These are phyloP conservation scores for Ia io DNA, from an alignment of 2,113 vertebrate genomes.

Conservation along the genomic window DNA sequence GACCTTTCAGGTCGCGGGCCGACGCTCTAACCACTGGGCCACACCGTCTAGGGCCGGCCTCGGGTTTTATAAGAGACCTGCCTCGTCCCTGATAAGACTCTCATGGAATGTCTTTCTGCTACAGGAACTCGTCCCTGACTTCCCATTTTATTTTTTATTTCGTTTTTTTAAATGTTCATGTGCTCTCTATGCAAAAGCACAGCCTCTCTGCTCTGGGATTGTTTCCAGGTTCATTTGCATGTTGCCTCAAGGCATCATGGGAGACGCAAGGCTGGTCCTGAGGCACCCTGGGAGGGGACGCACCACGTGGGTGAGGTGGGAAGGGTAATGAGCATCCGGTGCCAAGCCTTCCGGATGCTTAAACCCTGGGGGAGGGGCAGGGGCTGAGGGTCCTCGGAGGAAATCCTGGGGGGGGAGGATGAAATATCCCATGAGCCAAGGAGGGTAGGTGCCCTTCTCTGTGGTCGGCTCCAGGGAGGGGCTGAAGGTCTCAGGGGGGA, in stretches of 20 bases:
- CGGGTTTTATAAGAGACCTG: background rate
- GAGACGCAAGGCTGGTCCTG: background rate
- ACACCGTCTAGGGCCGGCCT: too few relatives aligned
- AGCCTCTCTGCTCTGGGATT: background rate
- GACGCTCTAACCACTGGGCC: too few relatives aligned
- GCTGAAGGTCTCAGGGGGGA: fast-evolving
- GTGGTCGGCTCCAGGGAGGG: fast-evolving
- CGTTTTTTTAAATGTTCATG: too few relatives aligned
- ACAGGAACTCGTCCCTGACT: fast-evolving
- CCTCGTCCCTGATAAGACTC: background rate
- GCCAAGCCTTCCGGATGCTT: background rate
- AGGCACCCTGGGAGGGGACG: fast-evolving
- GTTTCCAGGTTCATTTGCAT: background rate
- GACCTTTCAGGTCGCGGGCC: too few relatives aligned
- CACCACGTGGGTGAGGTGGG: fast-evolving
- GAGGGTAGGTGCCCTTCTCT: too few relatives aligned
- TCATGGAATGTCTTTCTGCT: background rate
- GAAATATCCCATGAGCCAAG: too few relatives aligned
- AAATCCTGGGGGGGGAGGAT: fast-evolving
- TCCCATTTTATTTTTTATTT: fast-evolving
- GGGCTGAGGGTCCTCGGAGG: fast-evolving
- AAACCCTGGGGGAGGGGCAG: background rate
- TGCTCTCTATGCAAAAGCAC: background rate
- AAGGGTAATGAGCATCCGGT: fast-evolving
- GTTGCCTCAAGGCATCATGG: background rate